Conservation (phyloP, 2,888 invertebrate species). For the Thecocarcelia acutangulata region DNA sequence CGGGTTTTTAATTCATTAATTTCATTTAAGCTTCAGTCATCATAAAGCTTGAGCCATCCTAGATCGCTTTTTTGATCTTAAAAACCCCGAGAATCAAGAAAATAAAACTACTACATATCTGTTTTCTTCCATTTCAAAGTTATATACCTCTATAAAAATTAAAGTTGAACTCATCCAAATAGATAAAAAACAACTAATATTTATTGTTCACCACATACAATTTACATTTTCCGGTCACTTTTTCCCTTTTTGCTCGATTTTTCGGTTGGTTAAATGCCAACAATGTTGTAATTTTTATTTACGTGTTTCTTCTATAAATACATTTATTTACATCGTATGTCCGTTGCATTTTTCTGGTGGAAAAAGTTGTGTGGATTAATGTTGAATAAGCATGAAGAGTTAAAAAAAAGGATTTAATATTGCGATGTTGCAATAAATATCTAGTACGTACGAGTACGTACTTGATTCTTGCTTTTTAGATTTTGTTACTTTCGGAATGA, state of each 20-base stretch:
- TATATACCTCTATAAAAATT: too few relatives aligned
- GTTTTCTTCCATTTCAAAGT: too few relatives aligned
- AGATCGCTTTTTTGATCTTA: slow-evolving; percentile 4
- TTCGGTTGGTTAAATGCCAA: slow-evolving; percentile 43
- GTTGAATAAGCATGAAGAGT: slow-evolving; percentile 53
- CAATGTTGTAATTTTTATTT: slow-evolving; percentile 45
- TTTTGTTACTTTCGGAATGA: too few relatives aligned
- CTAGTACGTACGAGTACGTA: too few relatives aligned
- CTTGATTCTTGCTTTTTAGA: too few relatives aligned
- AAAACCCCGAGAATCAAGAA: too few relatives aligned
- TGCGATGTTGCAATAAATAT: too few relatives aligned
- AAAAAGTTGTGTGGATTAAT: slow-evolving; percentile 29
- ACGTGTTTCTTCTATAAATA: slow-evolving; percentile 23
- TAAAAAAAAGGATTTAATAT: neutral
- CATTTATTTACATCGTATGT: slow-evolving; percentile 17
- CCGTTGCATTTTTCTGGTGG: slow-evolving; percentile 23
- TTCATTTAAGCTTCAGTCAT: too few relatives aligned
- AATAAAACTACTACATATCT: too few relatives aligned
- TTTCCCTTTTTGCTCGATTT: slow-evolving; percentile 31
- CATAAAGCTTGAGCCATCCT: too few relatives aligned
- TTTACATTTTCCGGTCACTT: slow-evolving; percentile 61
- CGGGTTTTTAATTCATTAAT: too few relatives aligned
- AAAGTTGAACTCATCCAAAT: slow-evolving; percentile 59
- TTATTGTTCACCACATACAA: slow-evolving; percentile 65
- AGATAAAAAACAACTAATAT: slow-evolving; percentile 59